A percentile compares a stretch with the other conserved stretches of the same genome.
These are phyloP conservation scores for Numenius phaeopus DNA, from an alignment of 2,797 vertebrate species.

Conservation along the genomic window DNA sequence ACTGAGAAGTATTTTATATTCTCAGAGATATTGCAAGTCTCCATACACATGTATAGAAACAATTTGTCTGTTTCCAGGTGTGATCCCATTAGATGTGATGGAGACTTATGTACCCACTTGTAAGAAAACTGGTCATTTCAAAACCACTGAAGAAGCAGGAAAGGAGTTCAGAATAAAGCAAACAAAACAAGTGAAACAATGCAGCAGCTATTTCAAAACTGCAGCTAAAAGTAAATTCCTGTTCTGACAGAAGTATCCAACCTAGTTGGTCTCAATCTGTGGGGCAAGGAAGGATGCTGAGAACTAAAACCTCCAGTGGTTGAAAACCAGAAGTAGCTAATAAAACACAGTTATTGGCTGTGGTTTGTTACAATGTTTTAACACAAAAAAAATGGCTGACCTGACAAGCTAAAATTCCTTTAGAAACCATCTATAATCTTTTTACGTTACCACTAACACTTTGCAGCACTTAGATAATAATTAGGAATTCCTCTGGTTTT, in stretches of 20 bases:
- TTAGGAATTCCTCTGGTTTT: conserved; percentile 42
- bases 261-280: background rate
- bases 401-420: conserved; percentile 2
- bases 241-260: background rate
- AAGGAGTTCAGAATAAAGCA: background rate
- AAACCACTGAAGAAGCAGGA: background rate
- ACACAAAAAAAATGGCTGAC: background rate
- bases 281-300: background rate
- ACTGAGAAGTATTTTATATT: background rate
- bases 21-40: background rate
- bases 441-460: conserved; percentile 15
- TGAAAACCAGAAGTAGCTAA: background rate
- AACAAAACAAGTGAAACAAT: background rate
- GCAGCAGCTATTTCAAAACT: background rate
- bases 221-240: background rate
- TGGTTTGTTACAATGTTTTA: background rate
- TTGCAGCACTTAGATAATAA: background rate
- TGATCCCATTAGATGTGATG: background rate
- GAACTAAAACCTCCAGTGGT: background rate
- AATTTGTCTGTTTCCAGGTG: background rate
- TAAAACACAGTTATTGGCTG: background rate
- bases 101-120: background rate
- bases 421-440: background rate
- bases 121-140: background rate
- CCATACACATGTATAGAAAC: background rate